Evolutionary conservation across 2,797 vertebrate species (phyloP), one percentile per base, ranked within the genome.

Genomic region (Pyrocephalus nanus): DNA sequence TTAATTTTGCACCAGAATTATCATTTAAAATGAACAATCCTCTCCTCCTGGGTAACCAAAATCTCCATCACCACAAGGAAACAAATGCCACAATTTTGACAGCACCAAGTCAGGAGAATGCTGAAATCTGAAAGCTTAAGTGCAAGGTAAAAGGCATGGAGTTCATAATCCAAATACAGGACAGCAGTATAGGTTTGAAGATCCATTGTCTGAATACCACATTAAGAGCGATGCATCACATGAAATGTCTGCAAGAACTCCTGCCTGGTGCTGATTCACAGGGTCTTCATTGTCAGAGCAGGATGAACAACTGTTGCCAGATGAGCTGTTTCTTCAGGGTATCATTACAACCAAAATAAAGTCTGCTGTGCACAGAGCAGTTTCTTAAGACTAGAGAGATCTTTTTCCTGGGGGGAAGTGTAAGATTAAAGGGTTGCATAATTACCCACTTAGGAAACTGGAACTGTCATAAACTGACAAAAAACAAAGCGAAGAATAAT

Each of bases 401-500:
- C 29, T 62, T 88, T 76, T 83, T 80, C 75, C 77, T 9, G 2
- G 57, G 86, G 71, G 71, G 74, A 92, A 96, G 57, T 65, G 34
- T 81, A 83, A 88, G 38, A 92, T 92, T 92, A 92, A 92, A 90
- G 64, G 55, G 50, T 88, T 91, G 78, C 17, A 55, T 80, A 94
- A 96, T 92, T 90, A 91, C 25, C 75, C 54, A 69, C 51, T 91
- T 91, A 80, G 75, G 84, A 91, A 95, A 86, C 51, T 21, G 62
- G 60, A 88, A 65, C 57, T 90, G 67, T 88, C 91, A 62, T 78
- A 96, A 95, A 95, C 34, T 87, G 88, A 88, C 84, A 70, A 84
- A 86, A 92, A 75, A 88, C 60, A 78, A 92, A 91, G 65, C 65
- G 53, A 90, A 71, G 48, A 93, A 75, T 95, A 96, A 94, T 93